phyloP scores from a whole-genome alignment of 2,888 invertebrate species.

The Crioceris asparagi region DNA sequence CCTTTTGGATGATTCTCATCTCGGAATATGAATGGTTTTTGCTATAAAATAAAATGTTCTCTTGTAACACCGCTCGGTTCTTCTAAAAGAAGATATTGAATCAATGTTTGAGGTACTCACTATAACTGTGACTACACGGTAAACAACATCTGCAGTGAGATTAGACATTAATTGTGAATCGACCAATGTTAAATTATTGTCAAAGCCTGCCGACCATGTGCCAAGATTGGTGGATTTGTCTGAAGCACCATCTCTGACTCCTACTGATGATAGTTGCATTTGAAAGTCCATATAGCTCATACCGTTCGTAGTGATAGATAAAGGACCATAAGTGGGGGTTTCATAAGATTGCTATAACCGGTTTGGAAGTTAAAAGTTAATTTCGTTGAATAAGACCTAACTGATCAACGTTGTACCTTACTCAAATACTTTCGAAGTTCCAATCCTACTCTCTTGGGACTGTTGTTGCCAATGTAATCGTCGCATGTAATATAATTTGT shows the following conservation, averaged over 20 bases:
- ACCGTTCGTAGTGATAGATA: slow-evolving; percentile 55
- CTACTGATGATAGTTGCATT: slow-evolving; percentile 59
- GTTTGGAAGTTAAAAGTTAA: background rate
- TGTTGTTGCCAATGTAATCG: slow-evolving; percentile 66
- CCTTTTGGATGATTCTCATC: slow-evolving; percentile 55
- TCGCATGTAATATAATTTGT: slow-evolving; percentile 68
- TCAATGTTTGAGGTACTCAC: too few relatives aligned
- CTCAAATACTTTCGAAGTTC: slow-evolving; percentile 58
- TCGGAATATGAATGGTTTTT: slow-evolving; percentile 73
- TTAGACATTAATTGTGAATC: slow-evolving; percentile 59
- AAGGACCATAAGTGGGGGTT: slow-evolving; percentile 58
- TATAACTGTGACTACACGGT: slow-evolving; percentile 74
- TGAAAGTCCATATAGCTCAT: slow-evolving; percentile 65
- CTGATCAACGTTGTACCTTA: slow-evolving; percentile 37
- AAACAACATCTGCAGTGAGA: slow-evolving; percentile 72
- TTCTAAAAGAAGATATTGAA: too few relatives aligned
- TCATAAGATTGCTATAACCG: slow-evolving; percentile 37
- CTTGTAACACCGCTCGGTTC: too few relatives aligned
- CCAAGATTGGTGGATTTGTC: slow-evolving; percentile 62
- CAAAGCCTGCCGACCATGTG: slow-evolving; percentile 67
- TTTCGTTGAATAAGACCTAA: too few relatives aligned
- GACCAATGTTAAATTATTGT: slow-evolving; percentile 52
- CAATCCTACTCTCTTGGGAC: slow-evolving; percentile 55
- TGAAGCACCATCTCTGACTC: slow-evolving; percentile 61
- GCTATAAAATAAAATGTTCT: slow-evolving; percentile 40